Evolutionary conservation across 1,140 invertebrate species (phyloP), one percentile per base, ranked within the genome.

Genomic region (Thrips palmi): DNA sequence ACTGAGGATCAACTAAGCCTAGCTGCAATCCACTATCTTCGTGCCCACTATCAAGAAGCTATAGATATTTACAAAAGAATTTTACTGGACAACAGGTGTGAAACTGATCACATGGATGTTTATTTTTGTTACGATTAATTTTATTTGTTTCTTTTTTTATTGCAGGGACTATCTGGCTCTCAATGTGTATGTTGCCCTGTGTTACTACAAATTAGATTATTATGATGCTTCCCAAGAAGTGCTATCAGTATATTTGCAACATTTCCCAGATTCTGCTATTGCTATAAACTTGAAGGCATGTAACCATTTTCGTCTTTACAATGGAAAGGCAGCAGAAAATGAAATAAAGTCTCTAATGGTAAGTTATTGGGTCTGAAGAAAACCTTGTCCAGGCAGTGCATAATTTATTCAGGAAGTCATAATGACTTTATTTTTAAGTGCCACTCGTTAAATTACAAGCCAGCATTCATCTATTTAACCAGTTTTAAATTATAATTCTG

Each of bases 21-120:
- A 24, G 94, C 94, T 2, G 87, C 92, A 0, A 88, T 98, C 48
- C 89, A 98, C 57, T 98, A 94, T 56, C 63, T 97, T 29, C 65
- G 91, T 24, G 79, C 80, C 24, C 91, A 97, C 56, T 97, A 96
- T 58, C 91, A 97, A 59, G 93, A 97, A 60, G 91, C 94, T 17
- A 97, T 97, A 47, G 93, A 98, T 59, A 89, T 97, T 46, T 99
- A 99, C 53, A 99, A 98, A 58, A 72, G 86, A 44, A 71, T 97
- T 33, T 61, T 97, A 11, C 55, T 92, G 1, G 86, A 92, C 47
- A 91, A 94, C 60, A 78, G 83, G 81, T 84, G 52, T 49, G 47
- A 24, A 10, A 34, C 14, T 38, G 12, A 10, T 19, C 37, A 4
- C n/a, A 22, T 19, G 27, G 2, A 17, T 54, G 27, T 54, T 58